These are phyloP conservation scores for Cerastis leucographa DNA, from an alignment of 2,888 invertebrate species.

Conservation along the genomic window DNA sequence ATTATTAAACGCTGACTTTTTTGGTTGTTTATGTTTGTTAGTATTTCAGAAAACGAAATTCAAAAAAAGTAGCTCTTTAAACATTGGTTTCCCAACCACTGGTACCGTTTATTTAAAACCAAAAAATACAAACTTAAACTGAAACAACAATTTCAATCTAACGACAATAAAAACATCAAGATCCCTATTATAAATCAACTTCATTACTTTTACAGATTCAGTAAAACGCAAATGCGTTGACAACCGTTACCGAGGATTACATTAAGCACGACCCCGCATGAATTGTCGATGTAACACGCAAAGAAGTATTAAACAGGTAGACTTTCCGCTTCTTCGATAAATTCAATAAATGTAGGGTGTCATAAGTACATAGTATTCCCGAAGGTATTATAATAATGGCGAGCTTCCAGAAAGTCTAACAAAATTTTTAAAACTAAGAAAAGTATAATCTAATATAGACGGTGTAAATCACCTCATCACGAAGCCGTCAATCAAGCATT, in stretches of 20 bases:
- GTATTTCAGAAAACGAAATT: no score
- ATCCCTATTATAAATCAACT: conserved; percentile 43
- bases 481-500: no score
- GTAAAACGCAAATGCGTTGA: conserved; percentile 27
- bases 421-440: no score
- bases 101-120: background rate
- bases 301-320: conserved; percentile 10
- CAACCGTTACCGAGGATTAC: conserved; percentile 45
- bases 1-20: no score
- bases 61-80: no score
- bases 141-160: background rate
- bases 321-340: background rate
- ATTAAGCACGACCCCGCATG: conserved; percentile 37
- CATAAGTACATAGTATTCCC: background rate
- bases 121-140: background rate
- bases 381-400: no score
- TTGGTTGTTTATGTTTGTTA: no score
- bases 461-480: no score
- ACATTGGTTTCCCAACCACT: background rate
- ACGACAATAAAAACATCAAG: background rate
- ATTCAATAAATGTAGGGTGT: background rate
- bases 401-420: no score
- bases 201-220: conserved; percentile 16
- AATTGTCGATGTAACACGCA: conserved; percentile 51
- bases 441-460: no score